Conservation (phyloP, 1,140 invertebrate species). For the Stegodyphus dumicola region DNA sequence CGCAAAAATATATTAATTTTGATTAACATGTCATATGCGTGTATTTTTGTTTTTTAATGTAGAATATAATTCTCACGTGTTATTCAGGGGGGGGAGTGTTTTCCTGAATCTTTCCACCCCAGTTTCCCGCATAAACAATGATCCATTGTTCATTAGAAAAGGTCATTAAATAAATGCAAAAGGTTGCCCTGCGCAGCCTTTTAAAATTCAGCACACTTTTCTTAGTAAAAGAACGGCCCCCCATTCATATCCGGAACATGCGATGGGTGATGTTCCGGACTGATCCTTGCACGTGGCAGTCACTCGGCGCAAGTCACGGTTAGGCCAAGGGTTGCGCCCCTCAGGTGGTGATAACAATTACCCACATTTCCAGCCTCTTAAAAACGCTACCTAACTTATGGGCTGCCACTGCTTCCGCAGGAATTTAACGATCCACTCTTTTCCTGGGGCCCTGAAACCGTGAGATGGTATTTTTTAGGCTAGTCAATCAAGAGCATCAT, state of each 20-base stretch:
- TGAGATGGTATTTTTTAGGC: not conserved
- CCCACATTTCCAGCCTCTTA: not conserved
- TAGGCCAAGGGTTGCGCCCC: slow-evolving; percentile 18
- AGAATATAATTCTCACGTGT: too few species aligned
- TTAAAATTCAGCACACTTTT: not conserved
- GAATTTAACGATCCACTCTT: not conserved
- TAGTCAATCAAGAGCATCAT: not conserved
- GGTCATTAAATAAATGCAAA: not conserved
- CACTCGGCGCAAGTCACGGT: slow-evolving; percentile 19
- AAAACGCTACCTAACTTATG: not conserved
- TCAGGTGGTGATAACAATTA: slow-evolving; percentile 23
- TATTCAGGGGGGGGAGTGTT: not conserved
- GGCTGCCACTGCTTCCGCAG: not conserved
- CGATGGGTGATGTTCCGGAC: not conserved
- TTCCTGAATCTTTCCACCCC: not conserved
- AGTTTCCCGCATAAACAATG: not conserved
- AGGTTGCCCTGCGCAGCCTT: not conserved
- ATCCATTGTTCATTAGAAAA: not conserved
- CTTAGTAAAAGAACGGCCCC: not conserved
- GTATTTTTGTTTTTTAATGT: too few species aligned
- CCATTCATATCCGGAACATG: not conserved
- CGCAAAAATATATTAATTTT: too few species aligned
- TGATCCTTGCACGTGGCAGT: slow-evolving; percentile 13
- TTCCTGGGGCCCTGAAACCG: too few species aligned
- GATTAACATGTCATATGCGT: too few species aligned